Base-by-base conservation (phyloP, 2,888 invertebrate species). In the Cyrtodaria siliqua region DNA sequence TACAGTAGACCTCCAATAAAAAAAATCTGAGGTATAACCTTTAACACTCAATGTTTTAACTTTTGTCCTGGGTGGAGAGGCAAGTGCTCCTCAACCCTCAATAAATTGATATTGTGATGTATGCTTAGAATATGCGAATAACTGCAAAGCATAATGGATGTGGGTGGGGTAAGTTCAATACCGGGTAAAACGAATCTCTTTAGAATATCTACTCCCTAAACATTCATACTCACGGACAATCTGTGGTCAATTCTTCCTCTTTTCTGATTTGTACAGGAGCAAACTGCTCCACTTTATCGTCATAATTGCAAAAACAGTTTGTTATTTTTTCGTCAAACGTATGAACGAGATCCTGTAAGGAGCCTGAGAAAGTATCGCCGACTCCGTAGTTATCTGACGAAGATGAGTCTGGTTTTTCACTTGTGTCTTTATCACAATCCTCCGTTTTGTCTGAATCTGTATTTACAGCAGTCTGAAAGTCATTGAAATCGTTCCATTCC, bases 311-410 rank as follows among this genome's bases (percentile, higher is more conserved):
- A 94, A 99, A 99, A 94, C 99, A 99, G 94, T 98, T 97, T 69
- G 98, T 98, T 89, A 99, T 98, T 94, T 98, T 99, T 92, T 99
- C 98, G 93, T 99, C 99, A 94, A 99, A 99, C 18, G 98, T 98
- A 93, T 98, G 99, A 87, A 99, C 99, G 93, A 99, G 95, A 94
- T 99, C 99, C 94, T 99, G 99, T 74, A 99, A 95, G 56, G 98
- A 98, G n/a, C 97, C 98, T 4, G 92, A 91, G 49, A 92, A 88
- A 42, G 88, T 90, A 79, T 97, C 97, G 57, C 79, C 79, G 71
- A 87, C 97, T 61, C 83, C 83, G 79, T 88, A 86, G 56, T 86
- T 87, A 71, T 86, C 85, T 40, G 74, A 56, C 14, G 82, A 81
- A 20, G 64, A 59, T 38, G 75, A 79, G 60, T 84, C 83, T 14